Conservation (phyloP, 1,140 invertebrate species). For the Dendroctonus ponderosae region DNA sequence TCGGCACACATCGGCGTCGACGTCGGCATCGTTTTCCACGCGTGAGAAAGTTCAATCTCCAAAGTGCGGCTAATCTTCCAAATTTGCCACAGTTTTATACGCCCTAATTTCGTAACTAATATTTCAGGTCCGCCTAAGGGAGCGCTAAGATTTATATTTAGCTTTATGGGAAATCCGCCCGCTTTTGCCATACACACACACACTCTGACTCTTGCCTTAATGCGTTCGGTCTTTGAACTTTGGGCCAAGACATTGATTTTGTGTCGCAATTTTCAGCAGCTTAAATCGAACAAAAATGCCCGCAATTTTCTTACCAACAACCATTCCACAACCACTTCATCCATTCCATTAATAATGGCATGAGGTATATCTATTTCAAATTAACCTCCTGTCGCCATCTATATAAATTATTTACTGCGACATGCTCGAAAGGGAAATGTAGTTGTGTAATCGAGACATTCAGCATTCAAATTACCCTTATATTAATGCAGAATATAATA, state of each 20-base stretch:
- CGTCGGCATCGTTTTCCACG: slow-evolving; percentile 15
- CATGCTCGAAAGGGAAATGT: slow-evolving; percentile 12
- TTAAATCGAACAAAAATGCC: too few relatives aligned
- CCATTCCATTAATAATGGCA: too few relatives aligned
- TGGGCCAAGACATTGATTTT: slow-evolving; percentile 8
- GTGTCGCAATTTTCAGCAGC: too few relatives aligned
- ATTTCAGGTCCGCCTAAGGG: slow-evolving; percentile 28
- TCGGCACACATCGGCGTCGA: not conserved
- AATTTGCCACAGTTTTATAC: slow-evolving; percentile 39
- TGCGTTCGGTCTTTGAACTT: slow-evolving; percentile 20
- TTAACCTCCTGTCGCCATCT: slow-evolving; percentile 4
- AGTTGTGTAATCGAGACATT: slow-evolving; percentile 9
- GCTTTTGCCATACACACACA: not conserved
- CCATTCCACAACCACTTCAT: too few relatives aligned
- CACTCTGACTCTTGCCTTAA: slow-evolving; percentile 7
- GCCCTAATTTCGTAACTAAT: slow-evolving; percentile 38
- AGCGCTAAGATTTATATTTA: slow-evolving; percentile 27
- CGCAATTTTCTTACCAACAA: too few relatives aligned
- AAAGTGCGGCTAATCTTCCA: slow-evolving; percentile 35
- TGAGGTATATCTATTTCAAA: not conserved
- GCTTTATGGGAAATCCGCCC: slow-evolving; percentile 18
- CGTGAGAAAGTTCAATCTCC: slow-evolving; percentile 30
- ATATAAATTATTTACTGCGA: slow-evolving; percentile 4
- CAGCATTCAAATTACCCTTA: slow-evolving; percentile 16
- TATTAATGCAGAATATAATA: slow-evolving; percentile 13